Conservation (phyloP, 2,113 vertebrate species). For the Sialia sialis region DNA sequence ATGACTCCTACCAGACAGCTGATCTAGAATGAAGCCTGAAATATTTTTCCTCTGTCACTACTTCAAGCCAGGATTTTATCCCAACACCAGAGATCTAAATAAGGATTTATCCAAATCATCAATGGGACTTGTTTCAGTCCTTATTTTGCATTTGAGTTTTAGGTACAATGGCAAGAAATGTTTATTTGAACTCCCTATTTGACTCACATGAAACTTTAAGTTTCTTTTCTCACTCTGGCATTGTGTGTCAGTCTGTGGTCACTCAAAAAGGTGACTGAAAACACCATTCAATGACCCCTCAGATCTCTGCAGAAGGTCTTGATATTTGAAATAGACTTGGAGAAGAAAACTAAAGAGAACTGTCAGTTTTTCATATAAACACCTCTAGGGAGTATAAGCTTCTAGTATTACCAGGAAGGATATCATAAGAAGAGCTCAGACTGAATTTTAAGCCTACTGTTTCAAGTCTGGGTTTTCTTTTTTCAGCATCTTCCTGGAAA, state of each 20-base stretch:
- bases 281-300: background rate
- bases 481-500: background rate
- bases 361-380: slow-evolving; percentile 10
- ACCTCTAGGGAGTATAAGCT: background rate
- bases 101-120: background rate
- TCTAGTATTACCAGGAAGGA: slow-evolving; percentile 5
- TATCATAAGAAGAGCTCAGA: slow-evolving; percentile 55
- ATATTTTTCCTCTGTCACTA: background rate
- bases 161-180: background rate
- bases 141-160: background rate
- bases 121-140: background rate
- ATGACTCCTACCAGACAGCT: background rate
- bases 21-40: background rate
- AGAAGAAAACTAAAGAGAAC: background rate
- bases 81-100: background rate
- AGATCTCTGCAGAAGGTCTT: background rate
- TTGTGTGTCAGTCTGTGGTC: background rate
- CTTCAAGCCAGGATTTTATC: background rate
- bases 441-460: slow-evolving; percentile 17
- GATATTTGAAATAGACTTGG: background rate
- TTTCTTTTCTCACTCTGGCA: background rate
- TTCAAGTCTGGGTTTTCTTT: background rate
- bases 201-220: background rate
- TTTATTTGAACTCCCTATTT: background rate
- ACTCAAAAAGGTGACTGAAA: background rate